These are phyloP conservation scores for Fundulus diaphanus DNA, from an alignment of 2,797 vertebrate species.

Conservation along the genomic window DNA sequence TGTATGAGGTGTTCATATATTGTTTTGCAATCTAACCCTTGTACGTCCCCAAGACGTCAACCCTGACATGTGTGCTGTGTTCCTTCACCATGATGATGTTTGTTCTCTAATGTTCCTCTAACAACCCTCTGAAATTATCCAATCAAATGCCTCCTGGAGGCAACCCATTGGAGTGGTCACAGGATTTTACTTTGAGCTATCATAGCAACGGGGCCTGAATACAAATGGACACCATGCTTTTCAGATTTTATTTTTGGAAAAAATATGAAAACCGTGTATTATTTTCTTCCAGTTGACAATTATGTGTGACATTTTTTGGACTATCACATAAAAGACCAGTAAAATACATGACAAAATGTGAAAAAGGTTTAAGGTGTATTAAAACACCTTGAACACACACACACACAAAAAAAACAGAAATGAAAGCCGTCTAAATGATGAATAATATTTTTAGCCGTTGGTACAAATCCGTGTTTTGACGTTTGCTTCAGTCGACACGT, in stretches of 20 bases:
- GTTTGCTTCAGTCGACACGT: constrained; percentile 4
- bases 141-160: neutral
- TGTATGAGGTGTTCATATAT: neutral
- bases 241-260: neutral
- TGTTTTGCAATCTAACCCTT: neutral
- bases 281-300: neutral
- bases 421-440: neutral
- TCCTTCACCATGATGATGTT: neutral
- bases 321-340: neutral
- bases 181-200: too few relatives aligned
- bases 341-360: neutral
- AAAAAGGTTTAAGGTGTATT: neutral
- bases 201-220: neutral
- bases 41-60: neutral
- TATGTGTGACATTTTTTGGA: neutral
- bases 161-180: too few relatives aligned
- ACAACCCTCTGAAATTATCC: neutral
- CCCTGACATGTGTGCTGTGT: neutral
- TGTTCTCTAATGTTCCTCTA: neutral
- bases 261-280: neutral
- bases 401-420: neutral
- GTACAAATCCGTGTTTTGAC: neutral
- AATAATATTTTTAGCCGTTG: neutral
- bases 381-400: too few relatives aligned
- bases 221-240: neutral